phyloP scores from a whole-genome alignment of 2,888 invertebrate species.

The Criorhina ranunculi region DNA sequence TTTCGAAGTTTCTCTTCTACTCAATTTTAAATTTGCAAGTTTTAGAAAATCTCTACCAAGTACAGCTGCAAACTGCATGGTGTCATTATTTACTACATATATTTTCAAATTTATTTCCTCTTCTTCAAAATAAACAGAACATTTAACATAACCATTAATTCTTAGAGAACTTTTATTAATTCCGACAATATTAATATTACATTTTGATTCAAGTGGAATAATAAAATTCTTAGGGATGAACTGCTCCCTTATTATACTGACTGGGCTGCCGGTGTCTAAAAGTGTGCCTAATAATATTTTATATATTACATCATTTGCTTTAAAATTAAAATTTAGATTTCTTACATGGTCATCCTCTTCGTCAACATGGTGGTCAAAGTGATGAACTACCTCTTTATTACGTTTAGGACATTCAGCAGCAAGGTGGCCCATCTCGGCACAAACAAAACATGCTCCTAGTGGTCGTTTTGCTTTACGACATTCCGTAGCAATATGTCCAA shows the following conservation, averaged over 20 bases:
- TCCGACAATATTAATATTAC: slow-evolving; percentile 17
- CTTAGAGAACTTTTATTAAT: too few species aligned
- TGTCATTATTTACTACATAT: not conserved
- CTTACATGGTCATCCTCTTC: too few species aligned
- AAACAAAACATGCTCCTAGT: too few species aligned
- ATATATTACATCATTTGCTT: slow-evolving; percentile 22
- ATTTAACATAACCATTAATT: slow-evolving; percentile 10
- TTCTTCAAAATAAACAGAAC: slow-evolving; percentile 19
- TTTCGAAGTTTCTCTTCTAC: not conserved
- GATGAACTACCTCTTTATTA: too few species aligned
- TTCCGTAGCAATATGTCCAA: too few species aligned
- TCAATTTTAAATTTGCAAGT: slow-evolving; percentile 7
- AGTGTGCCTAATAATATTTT: slow-evolving; percentile 37
- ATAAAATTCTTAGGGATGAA: slow-evolving; percentile 21
- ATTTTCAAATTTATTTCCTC: slow-evolving; percentile 8
- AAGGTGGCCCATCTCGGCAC: too few species aligned
- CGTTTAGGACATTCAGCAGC: too few species aligned
- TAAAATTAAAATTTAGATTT: too few species aligned
- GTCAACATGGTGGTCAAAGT: too few species aligned
- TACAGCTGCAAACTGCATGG: not conserved
- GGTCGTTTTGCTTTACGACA: too few species aligned
- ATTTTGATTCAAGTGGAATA: not conserved
- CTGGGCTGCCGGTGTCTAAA: slow-evolving; percentile 42
- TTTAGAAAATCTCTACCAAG: slow-evolving; percentile 21
- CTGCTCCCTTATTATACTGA: slow-evolving; percentile 18